Conservation (phyloP, 2,888 invertebrate species). For the Leptarthrus brevirostris region DNA sequence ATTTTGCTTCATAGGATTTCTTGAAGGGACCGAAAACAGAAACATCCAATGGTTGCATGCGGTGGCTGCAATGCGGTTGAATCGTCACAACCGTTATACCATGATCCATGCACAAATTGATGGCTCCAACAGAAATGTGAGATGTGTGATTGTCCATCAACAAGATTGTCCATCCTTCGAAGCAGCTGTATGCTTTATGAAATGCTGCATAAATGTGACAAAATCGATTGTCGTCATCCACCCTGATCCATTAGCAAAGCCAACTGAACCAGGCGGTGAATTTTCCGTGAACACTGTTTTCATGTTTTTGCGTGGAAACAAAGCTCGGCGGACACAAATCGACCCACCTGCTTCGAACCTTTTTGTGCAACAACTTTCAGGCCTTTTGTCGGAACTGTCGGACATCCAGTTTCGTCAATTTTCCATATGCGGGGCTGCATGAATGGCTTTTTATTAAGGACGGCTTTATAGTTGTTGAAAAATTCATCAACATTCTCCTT, state of each 20-base stretch:
- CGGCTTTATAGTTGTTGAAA: slow-evolving; percentile 40
- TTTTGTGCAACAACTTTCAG: slow-evolving; percentile 37
- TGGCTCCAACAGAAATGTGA: background rate
- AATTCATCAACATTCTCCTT: slow-evolving; percentile 49
- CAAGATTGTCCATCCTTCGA: background rate
- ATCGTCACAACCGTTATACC: too few relatives aligned
- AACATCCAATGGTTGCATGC: too few relatives aligned
- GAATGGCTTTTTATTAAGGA: background rate
- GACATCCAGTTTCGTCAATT: slow-evolving; percentile 51
- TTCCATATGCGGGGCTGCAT: slow-evolving; percentile 37
- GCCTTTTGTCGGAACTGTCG: slow-evolving; percentile 50
- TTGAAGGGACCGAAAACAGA: too few relatives aligned
- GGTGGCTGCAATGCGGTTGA: too few relatives aligned
- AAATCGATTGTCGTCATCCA: slow-evolving; percentile 60
- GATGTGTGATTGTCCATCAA: background rate
- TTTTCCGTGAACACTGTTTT: slow-evolving; percentile 53
- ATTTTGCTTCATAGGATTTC: too few relatives aligned
- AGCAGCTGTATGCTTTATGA: background rate
- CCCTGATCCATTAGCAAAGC: slow-evolving; percentile 1
- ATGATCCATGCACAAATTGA: too few relatives aligned
- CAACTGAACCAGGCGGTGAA: slow-evolving; percentile 39
- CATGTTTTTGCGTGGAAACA: slow-evolving; percentile 53
- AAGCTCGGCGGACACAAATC: slow-evolving; percentile 37
- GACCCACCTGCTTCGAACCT: slow-evolving; percentile 24
- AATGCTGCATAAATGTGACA: slow-evolving; percentile 49